phyloP scores from a whole-genome alignment of 2,797 vertebrate species.

The Eulemur rubriventer region DNA sequence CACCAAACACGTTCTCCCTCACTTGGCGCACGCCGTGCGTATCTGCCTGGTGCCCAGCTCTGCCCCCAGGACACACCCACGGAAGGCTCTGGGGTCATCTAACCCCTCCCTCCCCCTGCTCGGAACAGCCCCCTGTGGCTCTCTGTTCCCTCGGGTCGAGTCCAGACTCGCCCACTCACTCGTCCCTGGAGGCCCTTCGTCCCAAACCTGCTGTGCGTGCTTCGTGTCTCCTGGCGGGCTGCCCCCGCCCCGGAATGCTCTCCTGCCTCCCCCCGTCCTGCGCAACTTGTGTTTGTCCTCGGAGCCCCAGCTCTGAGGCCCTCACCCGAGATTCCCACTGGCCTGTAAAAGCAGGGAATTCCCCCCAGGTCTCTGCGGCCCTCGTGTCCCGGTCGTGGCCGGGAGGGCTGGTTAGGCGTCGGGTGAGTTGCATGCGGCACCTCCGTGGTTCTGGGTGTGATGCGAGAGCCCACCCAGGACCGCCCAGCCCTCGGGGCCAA shows the following conservation, averaged over 20 bases:
- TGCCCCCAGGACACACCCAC: background rate
- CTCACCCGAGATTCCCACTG: background rate
- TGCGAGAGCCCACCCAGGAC: background rate
- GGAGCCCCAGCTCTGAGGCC: background rate
- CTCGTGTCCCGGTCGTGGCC: accelerated
- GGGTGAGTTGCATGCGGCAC: background rate
- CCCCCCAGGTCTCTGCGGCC: background rate
- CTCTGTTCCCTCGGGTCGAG: background rate
- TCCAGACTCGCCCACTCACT: accelerated
- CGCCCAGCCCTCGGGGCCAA: background rate
- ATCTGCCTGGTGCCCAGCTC: background rate
- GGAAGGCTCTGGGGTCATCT: no score
- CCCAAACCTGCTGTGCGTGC: background rate
- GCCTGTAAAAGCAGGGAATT: background rate
- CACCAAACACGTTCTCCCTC: accelerated
- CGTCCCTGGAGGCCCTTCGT: background rate
- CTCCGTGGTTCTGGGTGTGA: background rate
- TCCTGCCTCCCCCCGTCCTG: background rate
- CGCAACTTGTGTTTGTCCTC: background rate
- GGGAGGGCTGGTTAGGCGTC: accelerated
- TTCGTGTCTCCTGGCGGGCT: background rate
- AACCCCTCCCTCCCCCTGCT: background rate
- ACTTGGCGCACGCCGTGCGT: accelerated
- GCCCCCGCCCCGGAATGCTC: background rate
- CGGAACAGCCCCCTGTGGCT: background rate